Conservation (phyloP, 2,797 vertebrate species). For the Hippocampus kuda region DNA sequence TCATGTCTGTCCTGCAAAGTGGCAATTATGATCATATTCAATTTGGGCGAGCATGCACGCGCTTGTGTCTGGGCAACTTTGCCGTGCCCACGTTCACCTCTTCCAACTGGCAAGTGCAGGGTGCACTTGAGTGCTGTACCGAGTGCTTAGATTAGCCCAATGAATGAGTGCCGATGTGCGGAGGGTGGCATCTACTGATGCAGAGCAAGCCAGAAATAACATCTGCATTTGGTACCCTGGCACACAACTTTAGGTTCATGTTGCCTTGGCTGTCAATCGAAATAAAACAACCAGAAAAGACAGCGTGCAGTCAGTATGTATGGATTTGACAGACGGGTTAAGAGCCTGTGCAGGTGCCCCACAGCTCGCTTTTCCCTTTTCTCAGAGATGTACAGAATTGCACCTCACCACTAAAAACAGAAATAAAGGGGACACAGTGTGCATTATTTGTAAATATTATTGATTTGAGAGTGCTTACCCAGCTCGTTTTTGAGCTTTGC, state of each 20-base stretch:
- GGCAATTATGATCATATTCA: neutral
- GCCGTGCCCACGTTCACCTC: neutral
- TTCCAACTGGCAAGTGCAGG: neutral
- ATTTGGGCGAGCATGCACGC: neutral
- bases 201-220: neutral
- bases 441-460: neutral
- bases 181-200: neutral
- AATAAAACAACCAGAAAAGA: neutral
- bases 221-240: neutral
- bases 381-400: neutral
- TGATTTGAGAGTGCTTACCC: conserved; percentile 37
- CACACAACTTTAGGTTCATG: neutral
- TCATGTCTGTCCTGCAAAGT: no score
- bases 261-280: neutral
- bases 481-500: conserved; percentile 44
- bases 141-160: neutral
- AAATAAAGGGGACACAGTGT: neutral
- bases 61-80: neutral
- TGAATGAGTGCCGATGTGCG: neutral
- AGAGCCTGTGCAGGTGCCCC: neutral
- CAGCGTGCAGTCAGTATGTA: neutral
- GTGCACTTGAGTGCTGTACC: neutral
- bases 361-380: neutral
- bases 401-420: neutral
- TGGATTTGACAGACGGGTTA: neutral